Evolutionary conservation across 2,113 vertebrate genomes (phyloP).

Genomic region (Thalassarche chlororhynchos): DNA sequence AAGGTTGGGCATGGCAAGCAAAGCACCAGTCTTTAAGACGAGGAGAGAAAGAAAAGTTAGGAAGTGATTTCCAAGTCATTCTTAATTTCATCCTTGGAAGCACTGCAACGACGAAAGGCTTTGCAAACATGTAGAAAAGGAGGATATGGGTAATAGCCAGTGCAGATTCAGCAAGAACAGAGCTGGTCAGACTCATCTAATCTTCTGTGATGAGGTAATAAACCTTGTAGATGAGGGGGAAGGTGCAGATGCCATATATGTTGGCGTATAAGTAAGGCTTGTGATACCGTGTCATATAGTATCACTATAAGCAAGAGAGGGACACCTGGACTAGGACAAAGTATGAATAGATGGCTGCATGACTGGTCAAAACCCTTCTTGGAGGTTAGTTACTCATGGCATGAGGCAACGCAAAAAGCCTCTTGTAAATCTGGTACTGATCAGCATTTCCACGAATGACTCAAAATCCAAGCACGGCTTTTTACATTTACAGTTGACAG

Average conservation of each 20-base stretch:
- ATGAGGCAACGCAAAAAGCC: not conserved
- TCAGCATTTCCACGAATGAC: not conserved
- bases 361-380: not conserved
- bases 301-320: not conserved
- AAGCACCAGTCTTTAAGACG: not conserved
- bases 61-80: not conserved
- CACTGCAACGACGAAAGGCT: not conserved
- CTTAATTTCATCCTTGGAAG: not conserved
- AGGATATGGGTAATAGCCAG: not conserved
- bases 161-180: not conserved
- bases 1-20: not conserved
- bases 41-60: not conserved
- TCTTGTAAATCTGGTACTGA: not conserved
- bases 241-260: not conserved
- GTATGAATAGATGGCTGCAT: not conserved
- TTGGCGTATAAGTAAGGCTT: not conserved
- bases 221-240: not conserved
- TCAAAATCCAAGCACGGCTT: not conserved
- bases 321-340: not conserved
- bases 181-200: not conserved
- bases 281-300: too few species aligned
- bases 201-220: not conserved
- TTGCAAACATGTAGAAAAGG: not conserved
- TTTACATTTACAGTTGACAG: not conserved
- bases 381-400: not conserved